Percentiles rank a stretch among this genome's conserved stretches.
phyloP scores from a whole-genome alignment of 2,888 invertebrate species.

The Cancer borealis region DNA sequence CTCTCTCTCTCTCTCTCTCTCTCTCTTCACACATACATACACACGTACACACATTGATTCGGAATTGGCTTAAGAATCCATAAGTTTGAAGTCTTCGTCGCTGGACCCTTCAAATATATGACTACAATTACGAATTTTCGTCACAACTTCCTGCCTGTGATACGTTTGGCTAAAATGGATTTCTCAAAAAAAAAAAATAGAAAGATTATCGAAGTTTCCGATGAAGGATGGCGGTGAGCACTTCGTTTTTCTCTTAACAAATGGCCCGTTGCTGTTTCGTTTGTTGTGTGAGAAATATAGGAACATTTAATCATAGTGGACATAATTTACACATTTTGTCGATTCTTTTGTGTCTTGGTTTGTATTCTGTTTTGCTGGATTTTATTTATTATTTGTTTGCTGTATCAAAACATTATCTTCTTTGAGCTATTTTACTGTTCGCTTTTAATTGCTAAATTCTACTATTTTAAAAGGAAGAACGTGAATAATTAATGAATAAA shows the following conservation, averaged over 20 bases:
- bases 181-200: neutral
- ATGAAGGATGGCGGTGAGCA: neutral
- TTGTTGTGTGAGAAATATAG: too few species aligned
- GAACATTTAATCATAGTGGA: too few species aligned
- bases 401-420: too few species aligned
- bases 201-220: neutral
- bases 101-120: neutral
- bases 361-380: too few species aligned
- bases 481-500: too few species aligned
- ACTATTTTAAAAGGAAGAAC: too few species aligned
- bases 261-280: too few species aligned
- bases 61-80: neutral
- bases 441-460: too few species aligned
- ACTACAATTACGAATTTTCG: neutral
- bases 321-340: neutral
- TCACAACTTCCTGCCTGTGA: neutral
- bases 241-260: neutral
- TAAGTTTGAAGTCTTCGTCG: neutral
- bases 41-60: neutral
- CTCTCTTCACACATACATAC: conserved; percentile 2
- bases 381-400: too few species aligned
- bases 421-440: too few species aligned
- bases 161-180: neutral
- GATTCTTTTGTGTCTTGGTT: too few species aligned
- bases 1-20: conserved; percentile 27